Conservation (phyloP, 2,797 vertebrate species). For the Sebastes matsubarae region DNA sequence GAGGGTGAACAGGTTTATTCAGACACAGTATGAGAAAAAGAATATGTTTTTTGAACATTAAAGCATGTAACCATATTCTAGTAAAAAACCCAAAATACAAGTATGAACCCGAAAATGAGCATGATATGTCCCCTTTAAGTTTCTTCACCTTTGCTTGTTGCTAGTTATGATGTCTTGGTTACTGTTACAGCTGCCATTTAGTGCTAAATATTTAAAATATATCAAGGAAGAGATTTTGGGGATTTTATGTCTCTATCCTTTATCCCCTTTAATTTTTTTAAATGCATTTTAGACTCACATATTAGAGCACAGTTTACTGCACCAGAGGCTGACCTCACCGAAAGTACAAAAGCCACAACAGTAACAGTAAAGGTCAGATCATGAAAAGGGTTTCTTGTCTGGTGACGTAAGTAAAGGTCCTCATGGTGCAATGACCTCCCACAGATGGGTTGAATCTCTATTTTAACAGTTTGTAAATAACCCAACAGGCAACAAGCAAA, state of each 20-base stretch:
- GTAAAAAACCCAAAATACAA: no score
- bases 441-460: conserved; percentile 14
- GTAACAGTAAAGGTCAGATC: conserved; percentile 50
- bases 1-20: no score
- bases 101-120: no score
- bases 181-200: conserved; percentile 1
- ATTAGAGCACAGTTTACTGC: conserved; percentile 6
- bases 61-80: no score
- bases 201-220: neutral
- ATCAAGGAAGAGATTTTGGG: neutral
- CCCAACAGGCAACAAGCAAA: conserved; percentile 29
- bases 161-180: neutral
- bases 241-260: neutral
- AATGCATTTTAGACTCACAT: neutral
- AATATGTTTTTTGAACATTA: no score
- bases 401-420: neutral
- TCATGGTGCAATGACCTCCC: neutral
- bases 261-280: neutral
- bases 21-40: no score
- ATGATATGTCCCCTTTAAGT: neutral
- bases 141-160: neutral
- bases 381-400: conserved; percentile 17
- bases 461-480: conserved; percentile 50
- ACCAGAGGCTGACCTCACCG: conserved; percentile 1
- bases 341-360: conserved; percentile 17